Base-by-base conservation (phyloP, 1,140 invertebrate species). In the Dinothrombium tinctorium region DNA sequence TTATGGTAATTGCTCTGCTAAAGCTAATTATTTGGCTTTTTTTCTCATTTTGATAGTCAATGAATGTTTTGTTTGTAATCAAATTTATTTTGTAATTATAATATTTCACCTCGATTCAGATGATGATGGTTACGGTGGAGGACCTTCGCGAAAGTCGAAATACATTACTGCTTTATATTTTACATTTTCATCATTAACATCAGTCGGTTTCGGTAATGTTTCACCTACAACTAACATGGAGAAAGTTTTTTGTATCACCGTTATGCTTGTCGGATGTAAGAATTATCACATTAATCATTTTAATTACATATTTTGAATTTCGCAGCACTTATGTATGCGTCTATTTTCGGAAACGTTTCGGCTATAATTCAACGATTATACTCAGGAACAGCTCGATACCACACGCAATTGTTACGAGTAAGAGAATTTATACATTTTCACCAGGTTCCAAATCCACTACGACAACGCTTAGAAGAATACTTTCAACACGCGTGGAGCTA, bases 381-480 rank as follows among this genome's bases (percentile, higher is more conserved):
- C 58, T 92, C 87, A 45, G 90, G 90, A 31, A 95, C 89, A 4
- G 87, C 90, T 25, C 69, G 90, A 47, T 95, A 95, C 61, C 89
- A 96, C 58, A 94, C 89, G 35, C 87, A 94, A 64, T 86, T 94
- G 69, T 66, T 89, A 46, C 70, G 87, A 49, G 84, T 98, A 19
- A 69, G 89, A 49, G 90, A 96, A 58, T 96, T 96, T 58, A 95
- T 98, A 56, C 69, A 87, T 43, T 96, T 98, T 65, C 89, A 98
- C 64, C 89, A 98, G 68, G 84, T 94, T 55, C 77, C 77, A 19
- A 79, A 81, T 60, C 74, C 74, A 11, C 58, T 82, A 14, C 63
- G 75, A 24, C 87, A 92, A 63, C 67, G 89, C 45, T 63, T 98
- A 46, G 87, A 96, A 59, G 90, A 98, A 57, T 96, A 95, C 59